Evolutionary conservation across 2,113 vertebrate species (phyloP).

Genomic region (Chrysochloris asiatica): DNA sequence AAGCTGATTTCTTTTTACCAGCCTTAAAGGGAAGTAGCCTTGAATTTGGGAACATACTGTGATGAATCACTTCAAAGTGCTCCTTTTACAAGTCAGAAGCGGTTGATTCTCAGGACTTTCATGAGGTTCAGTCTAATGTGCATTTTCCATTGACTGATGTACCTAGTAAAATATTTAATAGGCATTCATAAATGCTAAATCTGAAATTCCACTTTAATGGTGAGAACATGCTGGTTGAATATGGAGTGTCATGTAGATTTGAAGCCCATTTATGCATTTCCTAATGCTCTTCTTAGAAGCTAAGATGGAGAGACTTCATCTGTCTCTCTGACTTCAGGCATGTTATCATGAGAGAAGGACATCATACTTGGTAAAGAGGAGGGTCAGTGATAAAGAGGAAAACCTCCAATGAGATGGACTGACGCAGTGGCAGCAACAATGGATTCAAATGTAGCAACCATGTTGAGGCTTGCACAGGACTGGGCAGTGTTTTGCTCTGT

Average conservation of each 20-base stretch:
- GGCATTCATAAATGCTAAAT: not conserved
- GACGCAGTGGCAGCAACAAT: too few relatives aligned
- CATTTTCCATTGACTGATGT: not conserved
- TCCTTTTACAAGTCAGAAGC: not conserved
- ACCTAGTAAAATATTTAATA: constrained; percentile 2
- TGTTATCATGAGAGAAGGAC: too few relatives aligned
- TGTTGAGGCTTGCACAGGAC: too few relatives aligned
- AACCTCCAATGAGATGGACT: too few relatives aligned
- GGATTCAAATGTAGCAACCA: too few relatives aligned
- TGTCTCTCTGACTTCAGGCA: too few relatives aligned
- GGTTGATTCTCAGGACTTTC: not conserved
- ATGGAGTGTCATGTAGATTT: not conserved
- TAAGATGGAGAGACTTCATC: too few relatives aligned
- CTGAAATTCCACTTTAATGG: not conserved
- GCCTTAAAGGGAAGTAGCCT: not conserved
- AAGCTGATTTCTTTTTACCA: not conserved
- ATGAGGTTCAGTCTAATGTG: not conserved
- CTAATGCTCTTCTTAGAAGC: too few relatives aligned
- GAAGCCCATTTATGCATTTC: not conserved
- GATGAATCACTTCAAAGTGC: not conserved
- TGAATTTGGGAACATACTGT: not conserved
- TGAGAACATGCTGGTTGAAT: not conserved
- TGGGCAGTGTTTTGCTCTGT: too few relatives aligned
- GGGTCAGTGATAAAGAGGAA: too few relatives aligned
- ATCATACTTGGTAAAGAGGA: too few relatives aligned